Percentiles rank a stretch among this genome's conserved stretches.
These are phyloP conservation scores for Zoanthus solanderi DNA, from an alignment of 92 coral and sea anemone genomes.

Conservation along the genomic window DNA sequence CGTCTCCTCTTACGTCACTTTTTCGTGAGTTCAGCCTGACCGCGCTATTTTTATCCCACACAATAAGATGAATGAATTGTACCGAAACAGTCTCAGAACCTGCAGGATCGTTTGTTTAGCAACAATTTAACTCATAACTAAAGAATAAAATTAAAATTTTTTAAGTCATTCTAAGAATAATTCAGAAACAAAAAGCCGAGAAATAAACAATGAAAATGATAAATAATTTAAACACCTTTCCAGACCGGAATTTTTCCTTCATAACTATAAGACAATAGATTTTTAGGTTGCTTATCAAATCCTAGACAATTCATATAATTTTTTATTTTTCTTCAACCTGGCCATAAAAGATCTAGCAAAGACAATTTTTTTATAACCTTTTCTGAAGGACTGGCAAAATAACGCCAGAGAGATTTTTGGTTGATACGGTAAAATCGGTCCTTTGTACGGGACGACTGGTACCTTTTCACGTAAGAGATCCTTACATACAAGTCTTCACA, in stretches of 20 bases:
- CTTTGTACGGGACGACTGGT: slow-evolving; percentile 35
- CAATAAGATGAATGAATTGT: slow-evolving; percentile 8
- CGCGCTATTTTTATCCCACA: slow-evolving; percentile 24
- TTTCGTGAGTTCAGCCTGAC: slow-evolving; percentile 51
- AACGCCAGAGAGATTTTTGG: neutral
- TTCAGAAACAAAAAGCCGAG: neutral
- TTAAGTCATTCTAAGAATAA: neutral
- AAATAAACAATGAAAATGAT: neutral
- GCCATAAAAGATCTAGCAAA: neutral
- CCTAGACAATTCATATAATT: neutral
- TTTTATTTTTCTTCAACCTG: neutral
- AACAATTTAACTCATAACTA: neutral
- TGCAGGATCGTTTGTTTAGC: neutral
- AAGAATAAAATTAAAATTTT: neutral
- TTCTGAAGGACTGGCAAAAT: neutral
- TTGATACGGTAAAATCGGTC: neutral
- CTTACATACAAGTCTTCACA: neutral
- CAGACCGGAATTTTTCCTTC: neutral
- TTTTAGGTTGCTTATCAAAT: neutral
- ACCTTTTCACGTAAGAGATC: slow-evolving; percentile 27
- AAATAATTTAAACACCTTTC: neutral
- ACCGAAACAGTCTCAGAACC: neutral
- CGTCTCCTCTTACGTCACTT: slow-evolving; percentile 40
- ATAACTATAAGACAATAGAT: neutral
- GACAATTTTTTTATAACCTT: neutral